Evolutionary conservation across 2,113 vertebrate species (phyloP), one percentile per base, ranked within the genome.

Genomic region (Leptocoma aspasia): DNA sequence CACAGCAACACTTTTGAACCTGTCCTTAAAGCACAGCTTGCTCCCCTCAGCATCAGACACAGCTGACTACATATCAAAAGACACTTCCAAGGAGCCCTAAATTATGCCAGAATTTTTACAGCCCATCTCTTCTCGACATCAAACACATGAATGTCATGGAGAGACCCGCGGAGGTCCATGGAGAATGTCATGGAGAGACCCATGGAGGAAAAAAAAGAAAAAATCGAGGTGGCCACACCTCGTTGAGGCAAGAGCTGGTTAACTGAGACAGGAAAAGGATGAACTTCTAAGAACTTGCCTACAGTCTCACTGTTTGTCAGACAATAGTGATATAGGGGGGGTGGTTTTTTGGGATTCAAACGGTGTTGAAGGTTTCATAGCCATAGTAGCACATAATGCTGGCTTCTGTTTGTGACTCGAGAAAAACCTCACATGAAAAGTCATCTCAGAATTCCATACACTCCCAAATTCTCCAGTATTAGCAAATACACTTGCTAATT

Each of bases 321-420:
- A 45, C 20, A 80, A 18, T 0, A 37, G 19, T 7, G 8, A 53
- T 12, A 65, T 3, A 26, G 24, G 24, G 17, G 30, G 5, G 9
- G 35, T 56, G 35, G 0, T 13, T 41, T 37, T 71, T 65, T 10
- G n/a, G 52, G 30, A 42, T 60, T 45, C 49, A 59, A 10, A 9
- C 15, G 37, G 17, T 81, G 23, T 20, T 41, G 69, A 60, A 77
- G 9, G 42, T 73, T 72, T 35, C 50, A n/a, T 1, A 72, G 54
- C 37, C 76, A 23, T 37, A 50, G 23, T 13, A 59, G 64, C 35
- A 63, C 27, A 12, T 49, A 39, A 39, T 39, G 52, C 16, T 41
- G 28, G 13, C 16, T 65, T 70, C 54, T 84, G 5, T 28, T 70
- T 63, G 41, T 61, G 47, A 71, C 41, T 86, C 10, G 39, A 70